Base-by-base conservation (phyloP, 1,140 invertebrate species). In the Limonius californicus region DNA sequence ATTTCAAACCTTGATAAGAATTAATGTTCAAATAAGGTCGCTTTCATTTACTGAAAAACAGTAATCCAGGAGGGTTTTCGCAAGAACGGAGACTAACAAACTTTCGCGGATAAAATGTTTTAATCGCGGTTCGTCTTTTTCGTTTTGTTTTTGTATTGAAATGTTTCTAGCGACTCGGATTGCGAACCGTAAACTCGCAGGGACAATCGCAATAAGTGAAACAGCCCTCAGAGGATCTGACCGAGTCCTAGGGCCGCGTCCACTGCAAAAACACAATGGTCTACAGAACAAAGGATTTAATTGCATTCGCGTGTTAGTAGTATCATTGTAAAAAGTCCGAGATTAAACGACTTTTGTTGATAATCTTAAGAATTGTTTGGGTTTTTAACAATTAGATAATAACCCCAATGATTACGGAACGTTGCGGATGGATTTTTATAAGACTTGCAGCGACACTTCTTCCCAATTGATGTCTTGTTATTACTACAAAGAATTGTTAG, bases 101-200 rank as follows among this genome's bases (percentile, higher is more conserved):
- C 23, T 27, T 27, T 27, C 23, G 23, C 9, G 23, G 23, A 27
- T 39, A 39, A 39, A 39, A 39, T n/a, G 35, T 39, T 39, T 39
- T 39, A 39, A 39, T 39, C n/a, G n/a, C 2, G 35, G 35, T 39
- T 9, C n/a, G 8, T 14, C n/a, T 39, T 39, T 39, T 39, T 9
- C n/a, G 35, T 39, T 39, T 39, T 39, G 35, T 39, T 39, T 39
- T 39, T 39, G 35, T 39, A 39, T 39, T 39, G 35, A 39, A 39
- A 12, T 39, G 8, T 39, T 39, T 7, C 35, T 39, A 39, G 35
- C 8, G 35, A 27, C n/a, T 39, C 35, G 35, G 8, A 12, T 14
- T 39, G 35, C n/a, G n/a, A 39, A 39, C 35, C 35, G 35, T 39
- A 39, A 39, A 39, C 35, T 39, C 35, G 8, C 11, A 39, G 35